Base-by-base conservation (phyloP, 2,797 vertebrate species). In the Helicolenus hilgendorfi region DNA sequence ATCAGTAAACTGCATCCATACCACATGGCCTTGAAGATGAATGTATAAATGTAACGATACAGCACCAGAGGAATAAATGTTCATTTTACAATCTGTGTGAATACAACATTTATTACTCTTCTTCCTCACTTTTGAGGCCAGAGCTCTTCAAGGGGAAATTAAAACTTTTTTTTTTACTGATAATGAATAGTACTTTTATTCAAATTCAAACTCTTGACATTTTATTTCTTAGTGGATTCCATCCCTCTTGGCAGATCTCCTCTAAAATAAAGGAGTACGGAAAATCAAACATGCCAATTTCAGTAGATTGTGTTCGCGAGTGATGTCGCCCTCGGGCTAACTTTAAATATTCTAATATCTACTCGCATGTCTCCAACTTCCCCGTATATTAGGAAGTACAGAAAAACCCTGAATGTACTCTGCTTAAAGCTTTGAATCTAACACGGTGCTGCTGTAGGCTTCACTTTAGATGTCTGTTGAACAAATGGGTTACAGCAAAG, bases 261-360 rank as follows among this genome's bases (percentile, higher is more conserved):
- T 79, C 15, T n/a, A 6, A 65, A 55, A 41, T 33, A 67, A 55
- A 59, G 24, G 11, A 81, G 53, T 60, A 55, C 36, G 24, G 22
- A 77, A 69, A 73, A 89, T 92, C 74, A 72, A 84, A 88, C 64
- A 62, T 36, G 63, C 67, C 75, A 64, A 79, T 70, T 76, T 81
- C 26, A 72, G 20, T 49, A 72, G 53, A 69, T 71, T 56, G 36
- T 77, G 62, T 82, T 79, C 62, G 27, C 8, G 5, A 53, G 65
- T 79, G 85, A 87, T 83, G 82, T 59, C 9, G 14, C 79, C 87
- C 73, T 77, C 36, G 55, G 79, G 85, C 70, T 65, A 68, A 56
- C 49, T 56, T 74, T 64, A 63, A 83, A 89, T 81, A 74, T 83
- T 89, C 1, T 63, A 72, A 85, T 76, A 70, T 79, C 72, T 68